A percentile compares a stretch with the other conserved stretches of the same genome.
phyloP scores from a whole-genome alignment of 37 sponge, comb jelly and placozoan species.

The Petrosia ficiformis region DNA sequence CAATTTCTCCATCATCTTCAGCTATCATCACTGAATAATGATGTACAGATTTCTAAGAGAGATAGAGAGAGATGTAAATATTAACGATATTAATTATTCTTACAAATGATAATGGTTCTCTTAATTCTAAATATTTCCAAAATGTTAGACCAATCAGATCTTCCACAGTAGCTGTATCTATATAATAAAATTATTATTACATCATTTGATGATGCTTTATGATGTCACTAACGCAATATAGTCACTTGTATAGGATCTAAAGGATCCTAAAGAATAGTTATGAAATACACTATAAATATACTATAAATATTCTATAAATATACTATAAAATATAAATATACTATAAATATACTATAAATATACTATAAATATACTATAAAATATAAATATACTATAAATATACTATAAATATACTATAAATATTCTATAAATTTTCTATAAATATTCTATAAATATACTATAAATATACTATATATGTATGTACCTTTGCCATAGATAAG shows the following conservation, averaged over 20 bases:
- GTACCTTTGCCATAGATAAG: constrained; percentile 58
- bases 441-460: no score
- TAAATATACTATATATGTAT: no score
- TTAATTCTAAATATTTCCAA: constrained; percentile 67
- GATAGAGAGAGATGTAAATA: background rate
- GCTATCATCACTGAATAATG: constrained; percentile 76
- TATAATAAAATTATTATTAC: background rate
- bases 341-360: no score
- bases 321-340: background rate
- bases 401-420: no score
- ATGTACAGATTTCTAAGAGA: constrained; percentile 32
- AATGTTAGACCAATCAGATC: constrained; percentile 77
- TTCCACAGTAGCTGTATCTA: constrained; percentile 68
- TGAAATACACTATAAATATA: no score
- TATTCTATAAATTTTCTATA: no score
- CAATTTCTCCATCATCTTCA: constrained; percentile 84
- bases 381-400: no score
- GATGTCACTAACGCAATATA: constrained; percentile 35
- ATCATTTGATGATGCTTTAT: background rate
- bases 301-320: background rate
- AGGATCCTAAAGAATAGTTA: constrained; percentile 13
- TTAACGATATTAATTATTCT: background rate
- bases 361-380: no score
- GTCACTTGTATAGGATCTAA: constrained; percentile 29
- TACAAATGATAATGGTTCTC: constrained; percentile 44